Percentiles rank a stretch among this genome's conserved stretches.
Conservation (phyloP, 2,888 invertebrate genomes). For the Sepioteuthis lessoniana region DNA sequence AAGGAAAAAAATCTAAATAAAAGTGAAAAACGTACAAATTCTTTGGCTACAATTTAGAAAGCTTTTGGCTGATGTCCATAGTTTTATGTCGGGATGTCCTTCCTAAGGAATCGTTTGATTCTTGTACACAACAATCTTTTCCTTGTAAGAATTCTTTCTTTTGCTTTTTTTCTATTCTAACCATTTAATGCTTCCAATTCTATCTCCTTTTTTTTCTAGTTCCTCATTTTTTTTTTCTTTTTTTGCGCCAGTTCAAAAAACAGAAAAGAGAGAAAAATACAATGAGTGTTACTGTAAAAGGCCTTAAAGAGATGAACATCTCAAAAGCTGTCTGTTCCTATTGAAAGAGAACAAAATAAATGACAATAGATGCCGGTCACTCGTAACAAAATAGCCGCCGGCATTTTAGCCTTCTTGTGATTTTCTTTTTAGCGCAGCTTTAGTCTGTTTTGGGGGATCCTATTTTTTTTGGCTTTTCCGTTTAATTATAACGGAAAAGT, state of each 20-base stretch:
- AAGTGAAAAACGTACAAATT: not conserved
- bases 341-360: not conserved
- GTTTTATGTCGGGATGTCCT: not conserved
- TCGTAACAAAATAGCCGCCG: not conserved
- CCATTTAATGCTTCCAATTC: not conserved
- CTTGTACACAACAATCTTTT: not conserved
- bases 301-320: not conserved
- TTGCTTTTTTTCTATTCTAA: not conserved
- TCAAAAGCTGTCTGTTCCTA: not conserved
- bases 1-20: not conserved
- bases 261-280: not conserved
- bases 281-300: not conserved
- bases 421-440: not conserved
- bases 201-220: not conserved
- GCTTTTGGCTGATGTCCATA: not conserved
- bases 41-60: not conserved
- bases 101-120: not conserved
- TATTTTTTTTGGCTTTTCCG: not conserved
- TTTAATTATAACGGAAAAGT: too few species aligned
- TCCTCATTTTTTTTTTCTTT: not conserved
- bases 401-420: not conserved
- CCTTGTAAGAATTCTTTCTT: not conserved
- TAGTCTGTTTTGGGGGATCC: not conserved
- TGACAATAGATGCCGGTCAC: not conserved
- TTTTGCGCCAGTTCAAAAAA: not conserved